Percentiles rank a stretch among this genome's conserved stretches.
Evolutionary conservation across 2,797 vertebrate species (phyloP).

Genomic region (Falco columbarius): DNA sequence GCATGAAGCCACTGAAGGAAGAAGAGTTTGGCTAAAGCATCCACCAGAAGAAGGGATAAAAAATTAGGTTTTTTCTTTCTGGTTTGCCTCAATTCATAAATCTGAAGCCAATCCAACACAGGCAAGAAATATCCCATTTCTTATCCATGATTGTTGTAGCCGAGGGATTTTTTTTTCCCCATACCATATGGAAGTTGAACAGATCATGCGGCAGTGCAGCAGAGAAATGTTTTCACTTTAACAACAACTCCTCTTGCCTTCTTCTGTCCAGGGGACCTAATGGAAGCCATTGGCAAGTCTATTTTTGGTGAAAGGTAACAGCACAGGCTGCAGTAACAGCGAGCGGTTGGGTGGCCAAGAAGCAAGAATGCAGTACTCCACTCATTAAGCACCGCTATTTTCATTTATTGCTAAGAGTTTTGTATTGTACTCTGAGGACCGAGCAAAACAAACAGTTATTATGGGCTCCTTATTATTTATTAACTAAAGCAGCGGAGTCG

Average conservation of each 20-base stretch:
- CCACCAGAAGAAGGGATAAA: background rate
- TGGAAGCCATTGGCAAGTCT: background rate
- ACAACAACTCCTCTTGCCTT: background rate
- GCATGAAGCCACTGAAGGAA: background rate
- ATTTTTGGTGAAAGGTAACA: background rate
- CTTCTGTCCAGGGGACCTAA: background rate
- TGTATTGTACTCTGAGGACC: background rate
- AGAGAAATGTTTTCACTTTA: background rate
- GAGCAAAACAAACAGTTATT: background rate
- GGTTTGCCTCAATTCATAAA: background rate
- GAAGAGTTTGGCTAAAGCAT: background rate
- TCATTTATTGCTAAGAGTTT: background rate
- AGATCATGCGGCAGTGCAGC: background rate
- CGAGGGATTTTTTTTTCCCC: background rate
- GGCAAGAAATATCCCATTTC: background rate
- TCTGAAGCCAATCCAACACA: background rate
- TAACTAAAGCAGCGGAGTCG: background rate
- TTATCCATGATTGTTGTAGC: background rate
- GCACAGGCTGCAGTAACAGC: background rate
- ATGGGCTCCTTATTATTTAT: background rate
- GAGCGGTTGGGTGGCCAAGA: accelerated
- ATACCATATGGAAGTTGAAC: background rate
- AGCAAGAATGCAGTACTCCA: accelerated
- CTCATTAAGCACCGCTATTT: background rate
- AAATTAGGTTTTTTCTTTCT: background rate